These are phyloP conservation scores for Oscarella lobularis DNA, from an alignment of 37 sponge, comb jelly and placozoan genomes.

Conservation along the genomic window DNA sequence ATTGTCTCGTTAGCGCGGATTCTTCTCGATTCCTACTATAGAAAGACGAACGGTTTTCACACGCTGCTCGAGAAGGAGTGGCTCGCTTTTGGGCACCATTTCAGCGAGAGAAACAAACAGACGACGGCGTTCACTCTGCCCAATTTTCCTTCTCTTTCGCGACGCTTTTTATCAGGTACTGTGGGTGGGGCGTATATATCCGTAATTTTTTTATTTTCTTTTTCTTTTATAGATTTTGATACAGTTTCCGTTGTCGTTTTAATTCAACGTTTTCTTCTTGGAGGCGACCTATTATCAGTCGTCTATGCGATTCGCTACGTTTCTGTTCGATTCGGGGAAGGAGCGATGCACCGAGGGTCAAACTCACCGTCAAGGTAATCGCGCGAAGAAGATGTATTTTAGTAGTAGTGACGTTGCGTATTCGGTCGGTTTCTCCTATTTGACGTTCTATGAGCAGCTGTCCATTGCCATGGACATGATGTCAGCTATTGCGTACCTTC, in stretches of 20 bases:
- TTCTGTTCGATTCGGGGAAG: conserved; percentile 76
- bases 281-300: conserved; percentile 75
- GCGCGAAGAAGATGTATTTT: no score
- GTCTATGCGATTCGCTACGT: conserved; percentile 80
- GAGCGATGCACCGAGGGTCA: conserved; percentile 38
- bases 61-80: conserved; percentile 88
- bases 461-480: no score
- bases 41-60: conserved; percentile 73
- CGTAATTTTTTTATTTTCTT: not conserved
- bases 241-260: conserved; percentile 88
- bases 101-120: conserved; percentile 63
- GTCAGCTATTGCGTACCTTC: no score
- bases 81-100: conserved; percentile 88
- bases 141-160: conserved; percentile 77
- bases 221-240: conserved; percentile 28
- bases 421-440: no score
- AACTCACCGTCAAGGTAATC: no score
- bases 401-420: no score
- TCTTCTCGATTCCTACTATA: conserved; percentile 75
- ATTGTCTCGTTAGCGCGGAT: conserved; percentile 72
- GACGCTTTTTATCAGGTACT: conserved; percentile 81
- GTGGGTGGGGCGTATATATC: no score
- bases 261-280: conserved; percentile 84
- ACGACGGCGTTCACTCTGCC: conserved; percentile 15
- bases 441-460: no score